Base-by-base conservation (phyloP, 2,888 invertebrate species). In the Hylaea fasciaria region DNA sequence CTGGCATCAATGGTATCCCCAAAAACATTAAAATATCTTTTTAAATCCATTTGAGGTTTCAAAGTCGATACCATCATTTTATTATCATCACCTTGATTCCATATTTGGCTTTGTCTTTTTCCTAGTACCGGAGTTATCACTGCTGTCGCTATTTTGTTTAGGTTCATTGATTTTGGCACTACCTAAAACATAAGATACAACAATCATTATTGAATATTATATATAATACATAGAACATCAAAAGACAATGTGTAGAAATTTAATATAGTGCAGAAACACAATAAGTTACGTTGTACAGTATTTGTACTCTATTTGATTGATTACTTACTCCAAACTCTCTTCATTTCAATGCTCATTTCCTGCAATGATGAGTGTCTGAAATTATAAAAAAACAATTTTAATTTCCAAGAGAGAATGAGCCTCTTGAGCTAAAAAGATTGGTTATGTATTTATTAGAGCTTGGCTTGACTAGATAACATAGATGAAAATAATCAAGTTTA, bases 71-170 rank as follows among this genome's bases (percentile, higher is more conserved):
- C n/a, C n/a, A n/a, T n/a, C n/a, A n/a, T n/a, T n/a, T n/a, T n/a
- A 43, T 60, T 71, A 84, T 85, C 75, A 74, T 51, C 65, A 64
- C 39, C 85, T 84, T 70, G 62, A 69, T 67, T 83, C 83, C 56
- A 64, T 74, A 62, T 81, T 85, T 11, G 77, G 78, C 69, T 83
- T 88, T n/a, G 76, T 54, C 64, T 81, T 85, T 69, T 89, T 90
- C 57, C 86, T 81, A 64, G 71, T 81, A 61, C 72, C 81, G 16
- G 85, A 83, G 68, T 76, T 83, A 66, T 87, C 87, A 64, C 80
- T 81, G 60, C 82, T 86, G 37, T 81, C 45, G 72, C 64, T 71
- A 73, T 80, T 46, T 79, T 78, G 64, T 76, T 81, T 62, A 72
- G 77, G 65, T 82, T 85, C 29, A 69, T 16, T 32, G 14, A 72